These are phyloP conservation scores for Petromus typicus DNA, from an alignment of 2,113 vertebrate species.

Conservation along the genomic window DNA sequence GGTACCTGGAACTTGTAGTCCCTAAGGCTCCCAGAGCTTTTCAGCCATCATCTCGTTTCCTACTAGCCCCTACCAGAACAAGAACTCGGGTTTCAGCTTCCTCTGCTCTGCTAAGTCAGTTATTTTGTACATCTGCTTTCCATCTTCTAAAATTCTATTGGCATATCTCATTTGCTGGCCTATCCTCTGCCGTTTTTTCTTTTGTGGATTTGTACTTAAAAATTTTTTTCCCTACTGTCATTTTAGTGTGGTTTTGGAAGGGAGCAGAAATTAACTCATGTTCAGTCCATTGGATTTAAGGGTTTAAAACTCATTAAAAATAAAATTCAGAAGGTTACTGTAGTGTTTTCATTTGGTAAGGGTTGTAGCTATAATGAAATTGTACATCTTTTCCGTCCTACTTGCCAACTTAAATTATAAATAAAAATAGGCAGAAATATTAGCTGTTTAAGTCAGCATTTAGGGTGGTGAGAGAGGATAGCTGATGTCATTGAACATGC, in stretches of 20 bases:
- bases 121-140: slow-evolving; percentile 68
- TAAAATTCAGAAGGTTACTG: slow-evolving; percentile 36
- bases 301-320: slow-evolving; percentile 68
- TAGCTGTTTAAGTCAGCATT: neutral
- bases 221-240: slow-evolving; percentile 16
- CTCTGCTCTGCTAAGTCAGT: slow-evolving; percentile 55
- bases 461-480: neutral
- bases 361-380: slow-evolving; percentile 18
- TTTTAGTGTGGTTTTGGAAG: slow-evolving; percentile 62
- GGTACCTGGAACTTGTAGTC: neutral
- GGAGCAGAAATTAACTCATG: slow-evolving; percentile 50
- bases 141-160: slow-evolving; percentile 50
- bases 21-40: neutral
- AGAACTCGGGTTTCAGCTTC: slow-evolving; percentile 37
- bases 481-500: neutral
- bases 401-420: slow-evolving; percentile 31
- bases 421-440: neutral
- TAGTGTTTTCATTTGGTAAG: slow-evolving; percentile 45
- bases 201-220: neutral
- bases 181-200: neutral
- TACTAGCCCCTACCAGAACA: neutral
- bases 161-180: slow-evolving; percentile 42
- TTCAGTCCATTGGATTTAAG: slow-evolving; percentile 35
- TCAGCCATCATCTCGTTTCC: neutral
- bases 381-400: neutral